phyloP scores from a whole-genome alignment of 2,797 vertebrate genomes.

The Falco cherrug region DNA sequence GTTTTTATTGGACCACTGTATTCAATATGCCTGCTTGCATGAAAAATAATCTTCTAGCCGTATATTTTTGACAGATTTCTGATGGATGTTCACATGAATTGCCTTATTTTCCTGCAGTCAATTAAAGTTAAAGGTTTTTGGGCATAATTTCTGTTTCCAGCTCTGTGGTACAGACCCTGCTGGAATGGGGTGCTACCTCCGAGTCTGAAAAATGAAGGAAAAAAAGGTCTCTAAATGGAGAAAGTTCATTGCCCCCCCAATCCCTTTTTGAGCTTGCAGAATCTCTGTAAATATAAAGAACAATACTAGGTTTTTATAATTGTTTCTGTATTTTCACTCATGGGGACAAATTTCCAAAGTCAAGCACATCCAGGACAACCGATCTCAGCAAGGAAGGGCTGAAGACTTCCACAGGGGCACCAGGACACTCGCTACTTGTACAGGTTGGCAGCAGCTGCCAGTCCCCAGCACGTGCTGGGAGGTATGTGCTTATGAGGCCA shows the following conservation, averaged over 20 bases:
- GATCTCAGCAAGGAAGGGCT: background rate
- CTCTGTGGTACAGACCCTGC: background rate
- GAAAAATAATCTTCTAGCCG: background rate
- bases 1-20: background rate
- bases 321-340: background rate
- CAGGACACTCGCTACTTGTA: background rate
- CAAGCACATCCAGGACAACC: background rate
- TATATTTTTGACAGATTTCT: background rate
- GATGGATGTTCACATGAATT: background rate
- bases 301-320: background rate
- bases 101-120: background rate
- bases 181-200: background rate
- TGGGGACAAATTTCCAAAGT: background rate
- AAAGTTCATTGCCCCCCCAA: background rate
- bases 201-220: background rate
- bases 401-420: fast-evolving
- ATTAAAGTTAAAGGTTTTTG: background rate
- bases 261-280: background rate
- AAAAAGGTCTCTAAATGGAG: background rate
- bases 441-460: background rate
- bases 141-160: background rate
- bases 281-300: background rate
- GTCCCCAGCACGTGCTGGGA: background rate
- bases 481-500: background rate
- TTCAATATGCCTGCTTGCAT: background rate